These are phyloP conservation scores for Raja brachyura DNA, from an alignment of 2,113 vertebrate species.

Conservation along the genomic window DNA sequence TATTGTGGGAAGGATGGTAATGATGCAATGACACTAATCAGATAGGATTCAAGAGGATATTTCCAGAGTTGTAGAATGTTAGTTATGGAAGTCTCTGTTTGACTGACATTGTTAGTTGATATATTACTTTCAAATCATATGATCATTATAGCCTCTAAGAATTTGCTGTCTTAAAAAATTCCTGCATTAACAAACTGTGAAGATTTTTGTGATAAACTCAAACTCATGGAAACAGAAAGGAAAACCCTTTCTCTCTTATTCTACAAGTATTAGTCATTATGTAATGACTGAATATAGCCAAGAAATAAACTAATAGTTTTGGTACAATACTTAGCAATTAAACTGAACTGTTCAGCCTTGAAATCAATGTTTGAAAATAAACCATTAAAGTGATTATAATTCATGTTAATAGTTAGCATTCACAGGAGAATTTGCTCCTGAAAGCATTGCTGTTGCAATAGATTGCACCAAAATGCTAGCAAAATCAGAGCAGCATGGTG, in stretches of 20 bases:
- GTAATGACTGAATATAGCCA: neutral
- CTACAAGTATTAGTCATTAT: neutral
- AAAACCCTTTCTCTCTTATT: neutral
- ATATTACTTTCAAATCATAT: too few species aligned
- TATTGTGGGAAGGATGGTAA: too few species aligned
- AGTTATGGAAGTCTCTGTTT: too few species aligned
- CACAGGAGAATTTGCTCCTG: neutral
- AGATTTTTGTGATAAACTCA: neutral
- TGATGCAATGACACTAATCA: too few species aligned
- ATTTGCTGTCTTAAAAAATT: neutral
- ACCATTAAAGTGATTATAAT: neutral
- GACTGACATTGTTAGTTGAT: too few species aligned
- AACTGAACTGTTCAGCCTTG: slow-evolving; percentile 19
- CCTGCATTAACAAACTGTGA: too few species aligned
- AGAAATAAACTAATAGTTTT: neutral
- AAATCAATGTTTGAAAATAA: slow-evolving; percentile 28
- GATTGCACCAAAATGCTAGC: neutral
- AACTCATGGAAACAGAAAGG: too few species aligned
- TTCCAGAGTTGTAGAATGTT: too few species aligned
- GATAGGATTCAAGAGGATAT: too few species aligned
- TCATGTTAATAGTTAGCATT: neutral
- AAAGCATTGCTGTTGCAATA: neutral
- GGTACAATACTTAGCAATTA: slow-evolving; percentile 19
- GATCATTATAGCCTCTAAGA: neutral
- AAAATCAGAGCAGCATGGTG: too few species aligned